phyloP scores from a whole-genome alignment of 2,113 vertebrate genomes.

The Plotosus lineatus region DNA sequence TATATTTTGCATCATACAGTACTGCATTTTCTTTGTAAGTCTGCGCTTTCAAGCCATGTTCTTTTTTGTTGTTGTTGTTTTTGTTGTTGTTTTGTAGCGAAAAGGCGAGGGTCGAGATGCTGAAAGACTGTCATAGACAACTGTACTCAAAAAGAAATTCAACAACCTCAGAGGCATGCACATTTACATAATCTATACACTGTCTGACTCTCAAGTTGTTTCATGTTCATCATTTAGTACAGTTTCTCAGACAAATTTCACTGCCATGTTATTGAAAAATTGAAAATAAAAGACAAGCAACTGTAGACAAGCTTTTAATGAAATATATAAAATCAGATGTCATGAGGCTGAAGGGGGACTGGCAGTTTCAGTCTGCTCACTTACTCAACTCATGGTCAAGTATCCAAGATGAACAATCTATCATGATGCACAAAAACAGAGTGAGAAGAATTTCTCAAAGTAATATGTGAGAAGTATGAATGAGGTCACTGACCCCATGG shows the following conservation, averaged over 20 bases:
- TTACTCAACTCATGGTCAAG: not conserved
- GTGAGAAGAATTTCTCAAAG: too few relatives aligned
- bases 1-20: not conserved
- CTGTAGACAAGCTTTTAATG: not conserved
- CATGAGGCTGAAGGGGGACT: not conserved
- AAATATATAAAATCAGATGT: too few relatives aligned
- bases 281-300: not conserved
- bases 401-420: not conserved
- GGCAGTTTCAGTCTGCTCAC: not conserved
- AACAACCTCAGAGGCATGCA: not conserved
- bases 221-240: not conserved
- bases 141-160: not conserved
- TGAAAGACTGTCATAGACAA: not conserved
- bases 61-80: not conserved
- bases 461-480: not conserved
- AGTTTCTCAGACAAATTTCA: not conserved
- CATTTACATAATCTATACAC: conserved; percentile 5
- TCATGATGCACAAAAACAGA: not conserved
- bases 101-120: not conserved
- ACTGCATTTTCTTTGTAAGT: not conserved
- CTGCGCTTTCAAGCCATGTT: not conserved
- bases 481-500: not conserved
- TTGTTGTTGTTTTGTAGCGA: too few relatives aligned
- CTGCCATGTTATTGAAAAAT: not conserved
- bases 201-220: conserved; percentile 4